These are phyloP conservation scores for Odontomyia ornata DNA, from an alignment of 2,888 invertebrate species.

Conservation along the genomic window DNA sequence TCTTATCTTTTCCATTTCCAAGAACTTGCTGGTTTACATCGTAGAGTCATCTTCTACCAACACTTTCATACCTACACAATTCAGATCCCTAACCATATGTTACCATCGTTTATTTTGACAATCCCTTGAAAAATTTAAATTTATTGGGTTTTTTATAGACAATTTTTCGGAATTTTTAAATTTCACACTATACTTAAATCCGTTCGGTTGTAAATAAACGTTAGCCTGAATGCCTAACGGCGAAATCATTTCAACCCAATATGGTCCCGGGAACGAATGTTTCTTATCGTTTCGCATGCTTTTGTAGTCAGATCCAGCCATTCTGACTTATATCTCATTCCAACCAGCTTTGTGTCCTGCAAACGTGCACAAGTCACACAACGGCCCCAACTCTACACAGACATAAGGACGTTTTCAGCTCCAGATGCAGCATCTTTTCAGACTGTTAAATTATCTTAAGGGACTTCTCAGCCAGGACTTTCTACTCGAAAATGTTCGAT, in stretches of 20 bases:
- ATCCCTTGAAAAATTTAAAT: slow-evolving; percentile 38
- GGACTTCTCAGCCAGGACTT: background rate
- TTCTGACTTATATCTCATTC: background rate
- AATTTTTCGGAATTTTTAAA: slow-evolving; percentile 28
- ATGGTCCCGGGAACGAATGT: slow-evolving; percentile 14
- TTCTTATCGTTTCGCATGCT: slow-evolving; percentile 29
- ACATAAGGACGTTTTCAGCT: background rate
- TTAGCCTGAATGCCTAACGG: slow-evolving; percentile 7
- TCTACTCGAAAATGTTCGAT: background rate
- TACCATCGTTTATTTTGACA: slow-evolving; percentile 37
- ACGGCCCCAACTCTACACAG: background rate
- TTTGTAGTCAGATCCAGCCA: background rate
- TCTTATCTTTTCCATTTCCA: too few relatives aligned
- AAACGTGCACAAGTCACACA: background rate
- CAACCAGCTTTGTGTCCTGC: background rate
- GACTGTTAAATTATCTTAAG: slow-evolving; percentile 36
- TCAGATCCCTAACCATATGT: slow-evolving; percentile 8
- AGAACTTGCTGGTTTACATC: too few relatives aligned
- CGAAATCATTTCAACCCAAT: slow-evolving; percentile 19
- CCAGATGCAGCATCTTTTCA: slow-evolving; percentile 26
- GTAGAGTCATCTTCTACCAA: too few relatives aligned
- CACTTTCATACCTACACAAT: too few relatives aligned
- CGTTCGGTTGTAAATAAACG: slow-evolving; percentile 11
- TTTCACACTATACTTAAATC: slow-evolving; percentile 30
- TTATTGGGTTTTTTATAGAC: slow-evolving; percentile 40